Conservation (phyloP, 1,140 invertebrate species). For the Camponotus vicinus region DNA sequence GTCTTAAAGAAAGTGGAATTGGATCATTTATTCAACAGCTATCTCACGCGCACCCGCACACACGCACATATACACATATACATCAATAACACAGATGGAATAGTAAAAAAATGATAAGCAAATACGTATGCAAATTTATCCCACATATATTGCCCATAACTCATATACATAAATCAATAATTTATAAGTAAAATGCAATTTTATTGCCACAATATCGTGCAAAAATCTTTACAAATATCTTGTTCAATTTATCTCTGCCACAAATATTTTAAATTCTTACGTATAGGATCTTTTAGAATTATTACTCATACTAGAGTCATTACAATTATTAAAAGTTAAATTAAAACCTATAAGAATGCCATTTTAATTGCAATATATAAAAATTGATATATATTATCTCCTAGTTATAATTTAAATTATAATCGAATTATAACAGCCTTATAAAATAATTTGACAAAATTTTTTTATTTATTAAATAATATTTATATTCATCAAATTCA, state of each 20-base stretch:
- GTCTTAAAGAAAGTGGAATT: constrained; percentile 43
- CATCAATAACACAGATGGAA: constrained; percentile 16
- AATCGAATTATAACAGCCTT: background rate
- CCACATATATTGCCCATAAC: constrained; percentile 1
- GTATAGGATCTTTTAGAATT: background rate
- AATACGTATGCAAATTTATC: constrained; percentile 41
- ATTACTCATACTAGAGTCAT: background rate
- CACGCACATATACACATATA: background rate
- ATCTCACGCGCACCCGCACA: background rate
- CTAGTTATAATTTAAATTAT: background rate
- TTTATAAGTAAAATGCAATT: constrained; percentile 21
- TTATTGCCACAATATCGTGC: background rate
- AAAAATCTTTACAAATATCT: constrained; percentile 27
- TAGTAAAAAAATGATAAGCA: constrained; percentile 54
- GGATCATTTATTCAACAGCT: constrained; percentile 53
- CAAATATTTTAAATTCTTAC: background rate
- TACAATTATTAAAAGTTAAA: background rate
- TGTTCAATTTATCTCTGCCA: background rate
- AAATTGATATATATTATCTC: background rate
- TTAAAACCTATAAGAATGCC: background rate
- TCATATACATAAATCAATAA: constrained; percentile 41
- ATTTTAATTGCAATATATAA: background rate
- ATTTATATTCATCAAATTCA: background rate
- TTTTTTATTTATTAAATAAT: background rate
- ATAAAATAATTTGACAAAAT: background rate